Conservation (phyloP, 2,888 invertebrate species). For the Brenthis ino region DNA sequence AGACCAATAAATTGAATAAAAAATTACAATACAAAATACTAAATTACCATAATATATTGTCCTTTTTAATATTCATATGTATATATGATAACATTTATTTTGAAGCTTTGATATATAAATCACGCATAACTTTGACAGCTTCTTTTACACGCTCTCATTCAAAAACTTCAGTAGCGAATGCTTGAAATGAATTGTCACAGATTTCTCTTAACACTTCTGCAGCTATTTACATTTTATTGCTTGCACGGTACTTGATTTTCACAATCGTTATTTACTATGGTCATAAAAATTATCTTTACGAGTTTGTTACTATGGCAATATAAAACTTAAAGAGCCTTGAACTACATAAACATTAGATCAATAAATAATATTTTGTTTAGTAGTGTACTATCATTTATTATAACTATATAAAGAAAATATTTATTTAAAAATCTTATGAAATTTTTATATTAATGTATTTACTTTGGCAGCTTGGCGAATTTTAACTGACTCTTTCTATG, state of each 20-base stretch:
- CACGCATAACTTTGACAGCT: neutral
- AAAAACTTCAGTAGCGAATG: constrained; percentile 61
- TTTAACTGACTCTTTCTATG: no score
- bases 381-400: no score
- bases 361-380: constrained; percentile 1
- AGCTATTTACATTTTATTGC: constrained; percentile 74
- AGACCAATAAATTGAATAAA: no score
- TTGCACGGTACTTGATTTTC: constrained; percentile 55
- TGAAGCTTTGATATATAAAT: neutral
- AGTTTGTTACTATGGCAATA: constrained; percentile 17
- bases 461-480: no score
- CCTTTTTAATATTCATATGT: no score
- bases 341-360: constrained; percentile 13
- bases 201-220: constrained; percentile 72
- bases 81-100: neutral
- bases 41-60: no score
- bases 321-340: constrained; percentile 20
- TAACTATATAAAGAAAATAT: no score
- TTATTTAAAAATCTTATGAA: no score
- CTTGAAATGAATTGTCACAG: constrained; percentile 66
- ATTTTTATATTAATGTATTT: no score
- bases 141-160: constrained; percentile 1
- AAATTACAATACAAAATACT: no score
- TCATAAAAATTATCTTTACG: constrained; percentile 24
- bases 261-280: constrained; percentile 35